phyloP scores from a whole-genome alignment of 2,113 vertebrate species.

The Progne subis region DNA sequence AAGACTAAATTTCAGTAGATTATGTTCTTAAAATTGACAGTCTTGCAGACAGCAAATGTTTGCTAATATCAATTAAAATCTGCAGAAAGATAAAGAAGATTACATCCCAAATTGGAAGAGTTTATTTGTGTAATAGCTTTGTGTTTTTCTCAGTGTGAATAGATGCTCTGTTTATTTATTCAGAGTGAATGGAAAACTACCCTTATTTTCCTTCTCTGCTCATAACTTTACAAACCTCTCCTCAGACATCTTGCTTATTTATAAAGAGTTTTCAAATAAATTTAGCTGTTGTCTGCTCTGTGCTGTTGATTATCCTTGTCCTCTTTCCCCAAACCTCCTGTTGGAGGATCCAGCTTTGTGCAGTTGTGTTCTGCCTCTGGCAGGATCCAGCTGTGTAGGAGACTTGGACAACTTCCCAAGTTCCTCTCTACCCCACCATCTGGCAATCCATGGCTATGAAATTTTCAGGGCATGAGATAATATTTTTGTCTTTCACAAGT shows the following conservation, averaged over 20 bases:
- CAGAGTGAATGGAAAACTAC: neutral
- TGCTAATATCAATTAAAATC: neutral
- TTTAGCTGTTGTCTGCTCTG: neutral
- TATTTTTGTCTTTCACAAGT: neutral
- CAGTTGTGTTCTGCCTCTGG: neutral
- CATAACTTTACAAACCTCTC: neutral
- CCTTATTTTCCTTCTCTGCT: neutral
- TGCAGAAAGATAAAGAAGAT: neutral
- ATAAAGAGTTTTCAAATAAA: neutral
- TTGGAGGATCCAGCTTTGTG: neutral
- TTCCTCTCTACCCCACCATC: neutral
- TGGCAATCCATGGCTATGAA: neutral
- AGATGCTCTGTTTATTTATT: neutral
- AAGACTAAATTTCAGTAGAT: neutral
- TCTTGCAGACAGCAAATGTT: neutral
- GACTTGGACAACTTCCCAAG: neutral
- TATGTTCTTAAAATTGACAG: neutral
- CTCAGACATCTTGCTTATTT: neutral
- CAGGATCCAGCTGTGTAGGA: neutral
- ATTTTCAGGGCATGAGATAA: neutral
- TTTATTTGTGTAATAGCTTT: neutral
- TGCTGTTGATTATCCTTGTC: neutral
- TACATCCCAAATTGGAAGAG: neutral
- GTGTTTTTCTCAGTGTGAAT: neutral
- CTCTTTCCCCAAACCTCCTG: neutral